phyloP scores from a whole-genome alignment of 2,888 invertebrate genomes.

The Harpalus rufipes region DNA sequence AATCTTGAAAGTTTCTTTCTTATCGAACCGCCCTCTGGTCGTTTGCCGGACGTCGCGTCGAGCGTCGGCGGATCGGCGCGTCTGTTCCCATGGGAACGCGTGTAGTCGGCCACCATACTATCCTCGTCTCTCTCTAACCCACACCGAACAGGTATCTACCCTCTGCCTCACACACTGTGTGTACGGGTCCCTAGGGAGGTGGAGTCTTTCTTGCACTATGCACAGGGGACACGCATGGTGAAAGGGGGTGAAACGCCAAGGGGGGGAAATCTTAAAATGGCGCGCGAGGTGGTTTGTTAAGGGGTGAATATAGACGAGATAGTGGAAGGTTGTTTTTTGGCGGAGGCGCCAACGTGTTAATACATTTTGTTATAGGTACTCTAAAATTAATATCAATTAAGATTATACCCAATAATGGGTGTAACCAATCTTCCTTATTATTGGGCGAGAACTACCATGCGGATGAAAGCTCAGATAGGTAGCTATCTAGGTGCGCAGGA shows the following conservation, averaged over 20 bases:
- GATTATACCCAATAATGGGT: background rate
- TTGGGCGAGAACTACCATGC: too few relatives aligned
- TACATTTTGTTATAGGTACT: too few relatives aligned
- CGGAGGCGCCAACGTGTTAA: background rate
- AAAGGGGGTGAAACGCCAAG: background rate
- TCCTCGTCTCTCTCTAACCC: slow-evolving; percentile 46
- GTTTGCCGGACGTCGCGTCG: slow-evolving; percentile 72
- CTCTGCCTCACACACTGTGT: slow-evolving; percentile 24
- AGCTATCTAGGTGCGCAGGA: too few relatives aligned
- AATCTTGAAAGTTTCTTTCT: background rate
- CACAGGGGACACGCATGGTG: slow-evolving; percentile 35
- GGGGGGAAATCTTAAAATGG: slow-evolving; percentile 73
- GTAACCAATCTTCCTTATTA: background rate
- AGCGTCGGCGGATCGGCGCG: slow-evolving; percentile 48
- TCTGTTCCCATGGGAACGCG: slow-evolving; percentile 81
- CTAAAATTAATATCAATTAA: too few relatives aligned
- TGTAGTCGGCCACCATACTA: slow-evolving; percentile 69
- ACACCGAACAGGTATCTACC: slow-evolving; percentile 66
- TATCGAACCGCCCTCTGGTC: slow-evolving; percentile 49
- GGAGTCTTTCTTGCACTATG: slow-evolving; percentile 73
- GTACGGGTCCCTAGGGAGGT: slow-evolving; percentile 77
- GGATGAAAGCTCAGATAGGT: too few relatives aligned
- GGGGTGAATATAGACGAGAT: background rate
- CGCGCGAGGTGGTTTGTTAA: slow-evolving; percentile 53
- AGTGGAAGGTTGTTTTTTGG: background rate